These are phyloP conservation scores for Euleptes europaea DNA, from an alignment of 2,113 vertebrate species.

Conservation along the genomic window DNA sequence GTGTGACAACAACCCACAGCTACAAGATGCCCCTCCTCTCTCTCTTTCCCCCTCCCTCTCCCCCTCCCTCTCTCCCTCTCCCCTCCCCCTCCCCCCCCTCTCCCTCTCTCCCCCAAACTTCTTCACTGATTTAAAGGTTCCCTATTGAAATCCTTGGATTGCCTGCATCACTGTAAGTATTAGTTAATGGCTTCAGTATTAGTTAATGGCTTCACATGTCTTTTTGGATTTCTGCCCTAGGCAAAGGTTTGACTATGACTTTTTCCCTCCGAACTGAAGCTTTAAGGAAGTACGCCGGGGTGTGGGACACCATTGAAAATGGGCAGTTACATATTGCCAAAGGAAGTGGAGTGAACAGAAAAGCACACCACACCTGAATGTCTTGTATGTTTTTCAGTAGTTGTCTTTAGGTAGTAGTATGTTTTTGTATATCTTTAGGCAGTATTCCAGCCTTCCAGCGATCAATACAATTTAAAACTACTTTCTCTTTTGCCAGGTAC, in stretches of 20 bases:
- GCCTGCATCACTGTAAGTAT: slow-evolving; percentile 15
- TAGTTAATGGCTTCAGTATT: slow-evolving; percentile 9
- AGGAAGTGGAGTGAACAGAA: slow-evolving; percentile 44
- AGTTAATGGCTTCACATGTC: slow-evolving; percentile 4
- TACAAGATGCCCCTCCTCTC: no score
- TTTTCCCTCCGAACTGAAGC: slow-evolving; percentile 47
- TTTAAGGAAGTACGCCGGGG: slow-evolving; percentile 39
- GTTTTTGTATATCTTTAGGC: not conserved
- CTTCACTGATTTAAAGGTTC: not conserved
- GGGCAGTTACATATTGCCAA: not conserved
- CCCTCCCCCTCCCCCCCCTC: no score
- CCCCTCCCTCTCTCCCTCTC: no score
- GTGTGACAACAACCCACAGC: no score
- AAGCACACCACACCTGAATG: slow-evolving; percentile 56
- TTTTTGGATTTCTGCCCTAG: not conserved
- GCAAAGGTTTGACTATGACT: slow-evolving; percentile 51
- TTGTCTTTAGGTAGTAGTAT: slow-evolving; percentile 24
- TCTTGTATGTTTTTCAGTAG: slow-evolving; percentile 23
- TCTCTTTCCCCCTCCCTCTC: no score
- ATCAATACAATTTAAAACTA: not conserved
- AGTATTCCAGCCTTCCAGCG: not conserved
- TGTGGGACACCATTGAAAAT: slow-evolving; percentile 55
- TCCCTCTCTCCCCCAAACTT: not conserved
- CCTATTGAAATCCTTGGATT: slow-evolving; percentile 15
- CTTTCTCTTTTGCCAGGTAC: not conserved